Evolutionary conservation across 2,113 vertebrate species (phyloP).

Genomic region (Mirounga angustirostris): DNA sequence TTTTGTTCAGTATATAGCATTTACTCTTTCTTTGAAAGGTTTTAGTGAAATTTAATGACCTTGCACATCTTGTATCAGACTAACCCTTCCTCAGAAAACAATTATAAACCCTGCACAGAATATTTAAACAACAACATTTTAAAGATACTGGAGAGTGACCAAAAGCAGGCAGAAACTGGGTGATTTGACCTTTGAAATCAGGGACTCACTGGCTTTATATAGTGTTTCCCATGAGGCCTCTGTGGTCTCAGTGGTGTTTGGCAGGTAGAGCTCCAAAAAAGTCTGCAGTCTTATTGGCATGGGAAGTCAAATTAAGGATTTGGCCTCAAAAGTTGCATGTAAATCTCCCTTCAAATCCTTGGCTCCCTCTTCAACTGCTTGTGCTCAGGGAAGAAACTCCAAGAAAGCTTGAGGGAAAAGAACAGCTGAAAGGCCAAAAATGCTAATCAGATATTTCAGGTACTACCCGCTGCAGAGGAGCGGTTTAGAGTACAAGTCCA

Average conservation of each 20-base stretch:
- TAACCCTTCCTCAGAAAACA: not conserved
- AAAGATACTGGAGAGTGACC: not conserved
- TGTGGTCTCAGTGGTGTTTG: not conserved
- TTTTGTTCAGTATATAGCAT: not conserved
- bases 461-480: not conserved
- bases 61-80: not conserved
- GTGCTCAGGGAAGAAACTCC: not conserved
- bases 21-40: not conserved
- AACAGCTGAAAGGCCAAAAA: not conserved
- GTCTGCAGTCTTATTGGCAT: not conserved
- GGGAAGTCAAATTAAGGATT: not conserved
- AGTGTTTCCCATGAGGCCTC: not conserved
- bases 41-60: conserved; percentile 6
- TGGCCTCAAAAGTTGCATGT: not conserved
- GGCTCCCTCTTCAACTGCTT: not conserved
- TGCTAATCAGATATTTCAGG: not conserved
- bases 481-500: not conserved
- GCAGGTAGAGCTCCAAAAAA: not conserved
- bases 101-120: not conserved
- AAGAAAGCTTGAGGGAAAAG: not conserved
- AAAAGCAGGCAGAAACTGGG: not conserved
- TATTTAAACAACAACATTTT: not conserved
- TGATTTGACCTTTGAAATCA: not conserved
- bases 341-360: not conserved
- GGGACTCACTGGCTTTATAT: not conserved